A percentile compares a stretch with the other conserved stretches of the same genome.
Evolutionary conservation across 2,113 vertebrate genomes (phyloP).

Genomic region (Otis tarda): DNA sequence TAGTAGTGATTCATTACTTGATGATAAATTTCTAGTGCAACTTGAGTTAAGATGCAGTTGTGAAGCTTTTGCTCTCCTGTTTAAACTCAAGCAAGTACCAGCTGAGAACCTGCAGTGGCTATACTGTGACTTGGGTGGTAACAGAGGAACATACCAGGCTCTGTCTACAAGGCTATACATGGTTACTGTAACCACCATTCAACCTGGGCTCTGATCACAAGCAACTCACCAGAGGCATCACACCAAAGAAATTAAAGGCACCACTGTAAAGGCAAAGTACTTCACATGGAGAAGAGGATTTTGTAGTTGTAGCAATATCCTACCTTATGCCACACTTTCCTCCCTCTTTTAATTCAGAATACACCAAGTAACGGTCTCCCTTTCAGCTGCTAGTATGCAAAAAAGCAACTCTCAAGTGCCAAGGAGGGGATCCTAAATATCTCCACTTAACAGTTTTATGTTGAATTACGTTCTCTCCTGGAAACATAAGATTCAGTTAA

Average conservation of each 20-base stretch:
- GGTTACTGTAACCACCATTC: background rate
- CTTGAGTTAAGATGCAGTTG: background rate
- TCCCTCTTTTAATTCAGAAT: background rate
- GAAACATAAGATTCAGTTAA: background rate
- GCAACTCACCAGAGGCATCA: background rate
- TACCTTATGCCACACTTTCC: background rate
- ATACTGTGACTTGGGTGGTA: background rate
- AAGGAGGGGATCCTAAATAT: background rate
- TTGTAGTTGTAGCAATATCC: background rate
- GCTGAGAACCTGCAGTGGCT: background rate
- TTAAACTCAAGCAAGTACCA: background rate
- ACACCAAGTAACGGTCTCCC: background rate
- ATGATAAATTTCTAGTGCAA: background rate
- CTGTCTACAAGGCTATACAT: background rate
- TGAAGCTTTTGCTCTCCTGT: background rate
- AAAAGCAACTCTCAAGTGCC: background rate
- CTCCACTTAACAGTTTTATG: background rate
- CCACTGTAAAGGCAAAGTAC: conserved; percentile 28
- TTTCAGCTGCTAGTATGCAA: background rate
- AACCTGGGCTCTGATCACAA: background rate
- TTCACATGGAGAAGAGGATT: background rate
- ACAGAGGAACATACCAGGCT: background rate
- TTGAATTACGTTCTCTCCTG: background rate
- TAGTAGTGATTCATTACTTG: background rate
- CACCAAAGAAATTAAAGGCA: conserved; percentile 25